Conservation (phyloP, 2,797 vertebrate genomes). For the Lepilemur ruficaudatus region DNA sequence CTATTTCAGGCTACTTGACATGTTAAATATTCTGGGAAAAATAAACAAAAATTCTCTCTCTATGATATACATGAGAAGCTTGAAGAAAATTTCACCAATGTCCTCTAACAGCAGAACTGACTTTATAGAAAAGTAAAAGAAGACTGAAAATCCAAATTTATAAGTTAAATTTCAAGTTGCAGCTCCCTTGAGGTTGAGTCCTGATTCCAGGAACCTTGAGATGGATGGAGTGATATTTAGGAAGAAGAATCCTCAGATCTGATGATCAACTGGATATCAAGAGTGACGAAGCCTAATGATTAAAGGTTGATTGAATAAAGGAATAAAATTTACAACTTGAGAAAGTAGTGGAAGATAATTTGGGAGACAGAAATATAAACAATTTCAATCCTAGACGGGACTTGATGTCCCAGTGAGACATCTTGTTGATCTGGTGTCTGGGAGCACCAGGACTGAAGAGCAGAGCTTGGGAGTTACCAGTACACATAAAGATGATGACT, state of each 20-base stretch:
- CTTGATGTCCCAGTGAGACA: not conserved
- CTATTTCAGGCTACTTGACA: not conserved
- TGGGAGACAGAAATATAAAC: not conserved
- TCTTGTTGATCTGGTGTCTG: not conserved
- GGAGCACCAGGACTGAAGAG: not conserved
- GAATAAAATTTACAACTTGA: not conserved
- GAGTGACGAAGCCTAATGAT: not conserved
- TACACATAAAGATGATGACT: not conserved
- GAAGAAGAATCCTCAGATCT: not conserved
- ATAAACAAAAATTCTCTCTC: not conserved
- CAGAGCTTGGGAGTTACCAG: not conserved
- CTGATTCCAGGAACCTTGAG: not conserved
- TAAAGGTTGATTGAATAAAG: not conserved
- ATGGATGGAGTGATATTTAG: not conserved
- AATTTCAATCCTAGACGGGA: not conserved
- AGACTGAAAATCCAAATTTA: not conserved
- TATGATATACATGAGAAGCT: not conserved
- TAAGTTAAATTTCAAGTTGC: not conserved
- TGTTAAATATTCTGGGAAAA: not conserved
- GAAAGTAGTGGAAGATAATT: not conserved
- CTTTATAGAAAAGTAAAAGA: not conserved
- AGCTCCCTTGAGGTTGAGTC: not conserved
- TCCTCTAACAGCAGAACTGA: not conserved
- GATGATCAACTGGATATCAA: not conserved
- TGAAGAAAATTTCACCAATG: not conserved